A percentile compares a stretch with the other conserved stretches of the same genome.
These are phyloP conservation scores for Coptodon rendalli DNA, from an alignment of 2,113 vertebrate genomes.

Conservation along the genomic window DNA sequence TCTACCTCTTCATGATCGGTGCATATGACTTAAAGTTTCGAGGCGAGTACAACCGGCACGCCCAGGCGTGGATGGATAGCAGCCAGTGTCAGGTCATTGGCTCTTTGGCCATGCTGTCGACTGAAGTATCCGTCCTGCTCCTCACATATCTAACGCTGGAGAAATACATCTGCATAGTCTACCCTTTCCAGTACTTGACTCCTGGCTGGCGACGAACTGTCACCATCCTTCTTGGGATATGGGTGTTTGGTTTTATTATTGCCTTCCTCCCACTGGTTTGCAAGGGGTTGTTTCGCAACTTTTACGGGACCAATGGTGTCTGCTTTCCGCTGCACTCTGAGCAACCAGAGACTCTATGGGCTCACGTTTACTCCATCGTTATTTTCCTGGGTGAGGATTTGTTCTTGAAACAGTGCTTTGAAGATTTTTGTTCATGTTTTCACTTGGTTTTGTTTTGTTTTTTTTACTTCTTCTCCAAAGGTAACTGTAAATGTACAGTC, in stretches of 20 bases:
- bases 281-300: conserved; percentile 89
- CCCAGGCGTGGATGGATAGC: conserved; percentile 95
- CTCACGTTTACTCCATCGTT: conserved; percentile 89
- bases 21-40: conserved; percentile 92
- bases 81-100: conserved; percentile 87
- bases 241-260: conserved; percentile 85
- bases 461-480: background rate
- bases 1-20: conserved; percentile 95
- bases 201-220: conserved; percentile 85
- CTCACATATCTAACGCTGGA: conserved; percentile 94
- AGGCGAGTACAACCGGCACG: conserved; percentile 93
- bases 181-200: conserved; percentile 90
- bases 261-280: conserved; percentile 86
- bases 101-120: conserved; percentile 93
- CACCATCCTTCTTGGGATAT: conserved; percentile 83
- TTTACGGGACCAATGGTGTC: conserved; percentile 93
- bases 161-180: conserved; percentile 97
- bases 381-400: conserved; percentile 88
- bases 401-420: background rate
- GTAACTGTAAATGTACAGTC: background rate
- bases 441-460: rapidly evolving
- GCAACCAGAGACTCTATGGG: conserved; percentile 83
- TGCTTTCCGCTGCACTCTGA: conserved; percentile 96
- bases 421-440: background rate
- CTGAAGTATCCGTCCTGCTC: conserved; percentile 93